A percentile compares a stretch with the other conserved stretches of the same genome.
phyloP scores from a whole-genome alignment of 2,888 invertebrate genomes.

The Hirtodrosophila duncani region DNA sequence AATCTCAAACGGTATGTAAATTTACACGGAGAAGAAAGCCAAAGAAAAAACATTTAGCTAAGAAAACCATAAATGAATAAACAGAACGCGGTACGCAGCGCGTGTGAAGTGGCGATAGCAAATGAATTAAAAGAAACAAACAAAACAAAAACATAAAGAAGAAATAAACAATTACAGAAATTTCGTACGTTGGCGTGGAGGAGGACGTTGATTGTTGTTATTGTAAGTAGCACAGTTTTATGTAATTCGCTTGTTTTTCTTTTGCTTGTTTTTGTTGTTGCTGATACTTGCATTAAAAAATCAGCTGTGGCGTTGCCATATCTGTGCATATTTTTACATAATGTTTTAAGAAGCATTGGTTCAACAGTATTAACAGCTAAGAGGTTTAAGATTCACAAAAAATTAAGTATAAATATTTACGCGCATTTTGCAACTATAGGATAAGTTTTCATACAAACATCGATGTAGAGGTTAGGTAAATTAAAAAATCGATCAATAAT shows the following conservation, averaged over 20 bases:
- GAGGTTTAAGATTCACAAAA: too few species aligned
- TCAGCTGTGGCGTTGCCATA: slow-evolving; percentile 49
- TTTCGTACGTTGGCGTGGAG: slow-evolving; percentile 1
- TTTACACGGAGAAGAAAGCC: neutral
- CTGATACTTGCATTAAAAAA: slow-evolving; percentile 3
- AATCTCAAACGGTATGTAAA: too few species aligned
- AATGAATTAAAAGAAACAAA: slow-evolving; percentile 1
- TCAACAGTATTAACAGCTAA: too few species aligned
- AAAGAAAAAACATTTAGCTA: slow-evolving; percentile 2
- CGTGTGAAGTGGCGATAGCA: slow-evolving; percentile 16
- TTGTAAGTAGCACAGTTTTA: slow-evolving; percentile 58
- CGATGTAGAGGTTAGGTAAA: too few species aligned
- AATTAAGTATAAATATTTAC: too few species aligned
- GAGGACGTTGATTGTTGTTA: slow-evolving; percentile 37
- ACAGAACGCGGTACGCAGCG: slow-evolving; percentile 10
- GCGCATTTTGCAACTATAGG: too few species aligned
- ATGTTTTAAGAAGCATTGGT: neutral
- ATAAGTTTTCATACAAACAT: slow-evolving; percentile 27
- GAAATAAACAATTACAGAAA: slow-evolving; percentile 5
- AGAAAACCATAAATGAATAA: slow-evolving; percentile 17
- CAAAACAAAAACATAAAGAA: slow-evolving; percentile 18
- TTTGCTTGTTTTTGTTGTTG: slow-evolving; percentile 14
- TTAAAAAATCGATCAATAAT: too few species aligned
- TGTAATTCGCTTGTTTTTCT: slow-evolving; percentile 49
- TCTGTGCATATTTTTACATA: slow-evolving; percentile 6